These are phyloP conservation scores for Gallinago nigripennis DNA, from an alignment of 2,797 vertebrate species.

Conservation along the genomic window DNA sequence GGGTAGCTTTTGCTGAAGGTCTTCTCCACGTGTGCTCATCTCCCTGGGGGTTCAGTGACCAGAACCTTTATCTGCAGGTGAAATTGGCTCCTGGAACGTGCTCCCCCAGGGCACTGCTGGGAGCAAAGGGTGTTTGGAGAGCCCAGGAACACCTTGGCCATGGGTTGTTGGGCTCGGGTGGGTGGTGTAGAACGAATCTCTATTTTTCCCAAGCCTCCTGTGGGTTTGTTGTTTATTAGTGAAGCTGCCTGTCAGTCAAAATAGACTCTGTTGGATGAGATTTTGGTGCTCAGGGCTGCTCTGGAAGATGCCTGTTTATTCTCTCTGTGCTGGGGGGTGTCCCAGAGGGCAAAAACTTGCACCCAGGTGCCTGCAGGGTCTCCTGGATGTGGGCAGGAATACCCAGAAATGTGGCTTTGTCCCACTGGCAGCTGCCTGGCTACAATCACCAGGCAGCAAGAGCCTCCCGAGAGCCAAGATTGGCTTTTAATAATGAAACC, in stretches of 20 bases:
- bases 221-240: background rate
- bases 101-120: background rate
- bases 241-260: background rate
- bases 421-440: background rate
- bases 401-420: background rate
- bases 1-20: background rate
- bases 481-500: conserved; percentile 16
- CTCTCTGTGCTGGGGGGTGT: background rate
- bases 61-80: background rate
- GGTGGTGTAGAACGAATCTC: background rate
- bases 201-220: accelerated
- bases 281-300: background rate
- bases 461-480: background rate
- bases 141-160: background rate
- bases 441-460: background rate
- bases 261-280: background rate
- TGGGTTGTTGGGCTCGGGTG: background rate
- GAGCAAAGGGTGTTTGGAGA: background rate
- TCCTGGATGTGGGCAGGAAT: background rate
- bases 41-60: background rate
- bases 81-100: background rate
- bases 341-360: background rate
- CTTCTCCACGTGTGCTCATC: background rate
- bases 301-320: background rate
- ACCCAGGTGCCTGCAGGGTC: background rate